Evolutionary conservation across 2,797 vertebrate genomes (phyloP), one percentile per base, ranked within the genome.

Genomic region (Tympanoctomys barrerae): DNA sequence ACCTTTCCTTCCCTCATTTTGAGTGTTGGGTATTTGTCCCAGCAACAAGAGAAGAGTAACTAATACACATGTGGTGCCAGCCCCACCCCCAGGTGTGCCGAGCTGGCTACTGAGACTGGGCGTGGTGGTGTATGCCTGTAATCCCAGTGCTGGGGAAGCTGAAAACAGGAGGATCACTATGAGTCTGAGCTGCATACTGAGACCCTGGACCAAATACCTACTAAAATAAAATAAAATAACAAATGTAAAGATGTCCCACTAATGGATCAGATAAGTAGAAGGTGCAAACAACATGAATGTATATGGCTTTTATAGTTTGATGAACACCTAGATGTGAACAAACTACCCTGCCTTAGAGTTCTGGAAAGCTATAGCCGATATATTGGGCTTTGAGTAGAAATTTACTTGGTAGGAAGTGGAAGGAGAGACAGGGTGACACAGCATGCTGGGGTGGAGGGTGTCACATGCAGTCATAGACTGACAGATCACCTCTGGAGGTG

Each of bases 221-320:
- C 42, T 42, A 57, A 57, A 57, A 57, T 57, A 57, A 57, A 57
- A 57, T 57, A 54, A 57, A 57, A 16, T 16, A 80, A 93, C 61
- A 93, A 89, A 94, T 46, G 42, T 33, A 85, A 91, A 31, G 2
- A 31, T n/a, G 21, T 68, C 75, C 84, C 68, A 75, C 49, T 86
- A 86, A 86, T 24, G 89, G 86, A 84, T 36, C 12, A 89, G 18
- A 22, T 59, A 24, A 71, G 2, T 14, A 80, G 22, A 80, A 75
- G 33, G 5, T 81, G 4, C 36, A 84, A 36, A 71, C 2, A 33
- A 28, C 64, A 31, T 26, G 28, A 85, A 82, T 3, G 26, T 7
- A 93, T 86, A 22, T 49, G 68, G 46, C 31, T 78, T 91, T 39
- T 71, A 62, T 1, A 73, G n/a, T 64, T 33, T 70, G 3, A 22